Percentiles rank a stretch among this genome's conserved stretches.
phyloP scores from a whole-genome alignment of 2,888 invertebrate genomes.

The Xanthia togata region DNA sequence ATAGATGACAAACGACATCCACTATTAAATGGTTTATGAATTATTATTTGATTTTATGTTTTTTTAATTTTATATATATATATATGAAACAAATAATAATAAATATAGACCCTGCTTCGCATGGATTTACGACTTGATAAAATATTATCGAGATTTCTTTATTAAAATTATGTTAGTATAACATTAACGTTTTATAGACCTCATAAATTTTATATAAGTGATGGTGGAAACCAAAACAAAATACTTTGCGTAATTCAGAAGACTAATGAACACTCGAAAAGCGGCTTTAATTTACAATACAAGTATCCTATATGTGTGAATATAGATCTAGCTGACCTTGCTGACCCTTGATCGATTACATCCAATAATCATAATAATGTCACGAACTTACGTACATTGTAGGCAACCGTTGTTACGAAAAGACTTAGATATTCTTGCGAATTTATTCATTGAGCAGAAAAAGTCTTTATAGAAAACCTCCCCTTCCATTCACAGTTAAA shows the following conservation, averaged over 20 bases:
- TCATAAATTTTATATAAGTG: not conserved
- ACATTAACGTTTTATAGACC: no score
- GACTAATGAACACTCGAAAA: no score
- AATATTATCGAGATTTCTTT: not conserved
- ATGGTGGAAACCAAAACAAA: no score
- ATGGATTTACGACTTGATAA: not conserved
- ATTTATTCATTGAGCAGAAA: conserved; percentile 20
- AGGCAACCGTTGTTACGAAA: not conserved
- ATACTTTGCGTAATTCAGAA: no score
- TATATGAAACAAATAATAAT: no score
- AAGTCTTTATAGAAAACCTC: not conserved
- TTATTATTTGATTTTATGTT: no score
- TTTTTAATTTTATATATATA: no score
- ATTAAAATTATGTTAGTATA: not conserved
- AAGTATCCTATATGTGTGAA: no score
- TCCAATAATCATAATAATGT: not conserved
- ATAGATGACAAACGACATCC: no score
- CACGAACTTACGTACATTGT: not conserved
- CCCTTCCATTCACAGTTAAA: conserved; percentile 27
- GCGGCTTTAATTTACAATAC: not conserved
- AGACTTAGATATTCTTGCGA: not conserved
- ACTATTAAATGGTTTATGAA: no score
- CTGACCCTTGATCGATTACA: not conserved
- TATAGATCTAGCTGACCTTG: not conserved
- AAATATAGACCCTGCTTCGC: no score